Evolutionary conservation across 2,797 vertebrate species (phyloP), one percentile per base, ranked within the genome.

Genomic region (Epinephelus awoara): DNA sequence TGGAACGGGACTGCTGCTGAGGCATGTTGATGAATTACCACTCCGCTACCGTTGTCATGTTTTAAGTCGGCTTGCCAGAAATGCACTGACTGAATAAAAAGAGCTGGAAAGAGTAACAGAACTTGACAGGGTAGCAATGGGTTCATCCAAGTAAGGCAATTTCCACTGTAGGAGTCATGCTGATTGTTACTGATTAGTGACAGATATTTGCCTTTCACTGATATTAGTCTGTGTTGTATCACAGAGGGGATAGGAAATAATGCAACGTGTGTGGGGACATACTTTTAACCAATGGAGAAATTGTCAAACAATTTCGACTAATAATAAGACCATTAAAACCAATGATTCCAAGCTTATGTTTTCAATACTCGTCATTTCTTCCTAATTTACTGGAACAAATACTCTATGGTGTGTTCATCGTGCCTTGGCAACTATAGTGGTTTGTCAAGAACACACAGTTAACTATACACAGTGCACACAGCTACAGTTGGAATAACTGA

Each of bases 1-100:
- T 85, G 82, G 79, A 89, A 82, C 62, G 8, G 63, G 62, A 27
- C 65, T 55, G 47, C 73, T 56, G 75, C 72, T 55, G 69, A 87
- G 82, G 67, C 62, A 83, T 54, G 75, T 29, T 91, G 89, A 91
- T 89, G 81, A 82, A 90, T 88, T 78, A 88, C 75, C 80, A 67
- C 65, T 72, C 54, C 67, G 52, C 85, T 88, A 72, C 78, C 15
- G 78, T 77, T 85, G 88, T 91, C 87, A 85, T 90, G 90, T 93
- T 89, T 89, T 71, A 80, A 64, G 64, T 65, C 51, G 13, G 77
- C 52, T 47, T 71, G 85, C 89, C 90, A 92, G 77, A 89, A 89
- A 77, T 74, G 21, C 69, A 81, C 58, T 54, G 67, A 72, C 65
- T 85, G 70, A 82, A 83, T 69, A 57, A 88, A 85, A 79, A 73